phyloP scores from a whole-genome alignment of 2,113 vertebrate species.

The Alouatta palliata region DNA sequence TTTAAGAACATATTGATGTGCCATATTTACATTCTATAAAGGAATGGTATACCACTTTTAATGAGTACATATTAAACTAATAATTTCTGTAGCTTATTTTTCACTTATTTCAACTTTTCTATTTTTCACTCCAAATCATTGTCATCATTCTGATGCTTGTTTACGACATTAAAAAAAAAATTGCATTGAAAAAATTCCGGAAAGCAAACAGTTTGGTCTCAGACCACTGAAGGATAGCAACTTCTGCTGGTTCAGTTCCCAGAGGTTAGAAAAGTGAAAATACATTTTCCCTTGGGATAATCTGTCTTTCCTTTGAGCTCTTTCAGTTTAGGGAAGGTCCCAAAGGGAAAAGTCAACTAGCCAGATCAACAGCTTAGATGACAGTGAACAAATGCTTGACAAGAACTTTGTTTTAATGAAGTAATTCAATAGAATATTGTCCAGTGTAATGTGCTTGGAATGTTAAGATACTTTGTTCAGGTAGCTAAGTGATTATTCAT shows the following conservation, averaged over 20 bases:
- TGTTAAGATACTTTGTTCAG: neutral
- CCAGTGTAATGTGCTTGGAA: neutral
- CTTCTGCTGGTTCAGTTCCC: neutral
- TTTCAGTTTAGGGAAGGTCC: neutral
- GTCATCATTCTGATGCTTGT: neutral
- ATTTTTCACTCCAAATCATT: neutral
- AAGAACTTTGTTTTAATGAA: conserved; percentile 11
- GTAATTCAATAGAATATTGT: conserved; percentile 27
- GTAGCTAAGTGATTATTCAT: neutral
- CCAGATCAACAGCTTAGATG: conserved; percentile 5
- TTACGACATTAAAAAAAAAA: neutral
- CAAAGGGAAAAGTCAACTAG: conserved; percentile 41
- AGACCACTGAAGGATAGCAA: conserved; percentile 43
- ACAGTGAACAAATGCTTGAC: conserved; percentile 56
- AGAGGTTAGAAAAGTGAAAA: neutral
- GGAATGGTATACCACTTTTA: neutral
- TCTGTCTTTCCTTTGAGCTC: conserved; percentile 43
- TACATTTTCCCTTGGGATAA: conserved; percentile 14
- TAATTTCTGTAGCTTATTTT: neutral
- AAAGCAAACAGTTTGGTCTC: conserved; percentile 32
- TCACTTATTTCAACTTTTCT: neutral
- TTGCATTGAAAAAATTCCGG: neutral
- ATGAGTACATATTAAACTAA: neutral
- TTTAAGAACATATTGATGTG: neutral
- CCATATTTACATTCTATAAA: neutral